Conservation (phyloP, 1,140 invertebrate species). For the Zaprionus gabonicus region DNA sequence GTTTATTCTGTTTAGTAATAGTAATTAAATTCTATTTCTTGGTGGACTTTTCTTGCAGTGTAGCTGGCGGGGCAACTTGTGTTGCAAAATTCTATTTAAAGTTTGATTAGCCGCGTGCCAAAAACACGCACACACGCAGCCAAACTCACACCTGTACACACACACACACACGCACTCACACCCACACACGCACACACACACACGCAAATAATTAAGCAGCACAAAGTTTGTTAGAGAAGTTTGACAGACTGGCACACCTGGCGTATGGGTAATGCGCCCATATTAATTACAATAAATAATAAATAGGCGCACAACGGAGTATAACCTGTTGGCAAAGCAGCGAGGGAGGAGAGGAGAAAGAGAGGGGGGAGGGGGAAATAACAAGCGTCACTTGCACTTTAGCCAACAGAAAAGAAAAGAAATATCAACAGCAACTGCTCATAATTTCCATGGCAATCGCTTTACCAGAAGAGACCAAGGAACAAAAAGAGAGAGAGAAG, state of each 20-base stretch:
- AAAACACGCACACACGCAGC: conserved; percentile 44
- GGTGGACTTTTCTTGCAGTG: neutral
- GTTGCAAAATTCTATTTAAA: conserved; percentile 77
- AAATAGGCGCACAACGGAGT: neutral
- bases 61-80: conserved; percentile 23
- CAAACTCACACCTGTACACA: conserved; percentile 28
- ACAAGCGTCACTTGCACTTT: conserved; percentile 50
- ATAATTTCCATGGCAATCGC: conserved; percentile 47
- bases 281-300: conserved; percentile 46
- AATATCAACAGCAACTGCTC: conserved; percentile 24
- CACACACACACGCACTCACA: neutral
- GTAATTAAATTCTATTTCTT: neutral
- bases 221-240: conserved; percentile 45
- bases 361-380: neutral
- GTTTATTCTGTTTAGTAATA: neutral
- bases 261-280: conserved; percentile 61
- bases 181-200: conserved; percentile 16
- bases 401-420: conserved; percentile 10
- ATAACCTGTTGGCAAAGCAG: conserved; percentile 13
- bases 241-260: conserved; percentile 60
- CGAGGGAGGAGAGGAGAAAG: neutral
- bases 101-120: conserved; percentile 72
- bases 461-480: neutral
- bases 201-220: conserved; percentile 76
- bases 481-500: conserved; percentile 5